phyloP scores from a whole-genome alignment of 2,888 invertebrate species.

The Dolichopus griseipennis region DNA sequence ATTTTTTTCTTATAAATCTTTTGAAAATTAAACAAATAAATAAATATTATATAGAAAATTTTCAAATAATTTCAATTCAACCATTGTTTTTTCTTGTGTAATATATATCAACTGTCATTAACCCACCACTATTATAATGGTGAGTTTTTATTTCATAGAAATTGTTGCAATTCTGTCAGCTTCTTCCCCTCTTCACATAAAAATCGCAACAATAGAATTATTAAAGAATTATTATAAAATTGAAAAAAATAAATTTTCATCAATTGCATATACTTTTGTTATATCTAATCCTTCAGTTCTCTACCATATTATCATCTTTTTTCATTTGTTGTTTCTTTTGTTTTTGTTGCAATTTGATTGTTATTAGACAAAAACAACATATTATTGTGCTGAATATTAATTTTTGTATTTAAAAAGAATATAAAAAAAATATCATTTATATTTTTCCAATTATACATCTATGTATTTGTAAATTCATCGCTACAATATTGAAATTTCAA shows the following conservation, averaged over 20 bases:
- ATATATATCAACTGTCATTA: no score
- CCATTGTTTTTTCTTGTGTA: no score
- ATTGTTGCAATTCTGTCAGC: no score
- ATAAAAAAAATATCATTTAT: not conserved
- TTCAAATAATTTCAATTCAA: no score
- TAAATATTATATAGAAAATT: no score
- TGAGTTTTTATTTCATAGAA: no score
- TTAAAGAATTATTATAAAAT: not conserved
- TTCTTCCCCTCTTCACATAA: no score
- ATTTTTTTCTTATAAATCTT: no score
- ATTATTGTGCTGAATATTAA: slow-evolving; percentile 1
- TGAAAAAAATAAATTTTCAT: not conserved
- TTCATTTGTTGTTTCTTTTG: not conserved
- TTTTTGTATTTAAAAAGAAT: not conserved
- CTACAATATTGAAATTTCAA: not conserved
- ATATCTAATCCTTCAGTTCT: not conserved
- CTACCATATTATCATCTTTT: not conserved
- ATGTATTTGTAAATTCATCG: not conserved
- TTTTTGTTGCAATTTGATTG: no score
- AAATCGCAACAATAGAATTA: not conserved
- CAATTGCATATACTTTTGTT: not conserved
- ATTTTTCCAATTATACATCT: not conserved
- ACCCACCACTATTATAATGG: no score
- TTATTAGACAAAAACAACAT: not conserved
- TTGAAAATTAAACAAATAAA: no score